These are phyloP conservation scores for Tetanocera ferruginea DNA, from an alignment of 2,888 invertebrate species.

Conservation along the genomic window DNA sequence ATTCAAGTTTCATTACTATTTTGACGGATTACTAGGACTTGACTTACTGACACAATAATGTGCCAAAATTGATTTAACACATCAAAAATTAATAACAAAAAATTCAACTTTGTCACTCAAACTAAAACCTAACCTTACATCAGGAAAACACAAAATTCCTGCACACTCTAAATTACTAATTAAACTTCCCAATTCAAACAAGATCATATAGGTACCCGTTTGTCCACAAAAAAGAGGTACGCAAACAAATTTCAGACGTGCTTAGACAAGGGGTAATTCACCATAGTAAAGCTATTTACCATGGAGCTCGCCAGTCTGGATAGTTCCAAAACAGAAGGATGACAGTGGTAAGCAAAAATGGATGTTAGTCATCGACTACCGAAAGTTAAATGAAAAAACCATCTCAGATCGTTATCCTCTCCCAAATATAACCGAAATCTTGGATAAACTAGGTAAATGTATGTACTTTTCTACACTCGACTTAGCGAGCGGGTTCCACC, in stretches of 20 bases:
- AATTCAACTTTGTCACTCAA: constrained; percentile 16
- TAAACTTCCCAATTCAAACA: not conserved
- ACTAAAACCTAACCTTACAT: constrained; percentile 38
- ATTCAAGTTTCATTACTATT: constrained; percentile 44
- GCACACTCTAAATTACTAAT: not conserved
- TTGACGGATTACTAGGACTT: constrained; percentile 34
- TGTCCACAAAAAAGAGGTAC: not conserved
- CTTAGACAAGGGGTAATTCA: no score
- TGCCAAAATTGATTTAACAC: not conserved
- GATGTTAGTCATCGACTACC: no score
- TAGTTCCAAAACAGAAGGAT: no score
- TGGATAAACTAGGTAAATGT: no score
- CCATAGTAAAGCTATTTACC: not conserved
- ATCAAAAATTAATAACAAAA: constrained; percentile 12
- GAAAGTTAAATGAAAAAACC: no score
- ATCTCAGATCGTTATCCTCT: no score
- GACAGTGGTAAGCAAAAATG: no score
- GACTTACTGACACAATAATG: no score
- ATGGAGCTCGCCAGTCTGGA: no score
- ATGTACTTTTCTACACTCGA: constrained; percentile 1
- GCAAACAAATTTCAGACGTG: no score
- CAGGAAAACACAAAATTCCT: constrained; percentile 20
- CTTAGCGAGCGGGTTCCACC: constrained; percentile 4
- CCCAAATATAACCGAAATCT: no score
- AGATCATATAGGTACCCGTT: not conserved